Conservation (phyloP, 1,140 invertebrate species). For the Dinoponera quadriceps region DNA sequence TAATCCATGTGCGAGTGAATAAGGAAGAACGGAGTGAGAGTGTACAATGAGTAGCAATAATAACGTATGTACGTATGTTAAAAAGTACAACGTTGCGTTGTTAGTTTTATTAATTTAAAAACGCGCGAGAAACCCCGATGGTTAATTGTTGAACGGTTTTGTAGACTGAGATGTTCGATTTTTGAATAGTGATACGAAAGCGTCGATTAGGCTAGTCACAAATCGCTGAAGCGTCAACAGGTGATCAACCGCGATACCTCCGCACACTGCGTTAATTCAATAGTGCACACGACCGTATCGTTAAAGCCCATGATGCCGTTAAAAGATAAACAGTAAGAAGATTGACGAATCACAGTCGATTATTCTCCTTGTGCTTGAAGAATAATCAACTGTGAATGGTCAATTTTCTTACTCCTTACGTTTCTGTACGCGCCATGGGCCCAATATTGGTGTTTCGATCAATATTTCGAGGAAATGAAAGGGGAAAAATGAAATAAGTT, state of each 20-base stretch:
- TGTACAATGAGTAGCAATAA: slow-evolving; percentile 48
- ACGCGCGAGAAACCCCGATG: slow-evolving; percentile 68
- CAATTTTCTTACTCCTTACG: too few species aligned
- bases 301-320: too few species aligned
- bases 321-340: too few species aligned
- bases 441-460: not conserved
- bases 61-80: slow-evolving; percentile 52
- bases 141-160: slow-evolving; percentile 54
- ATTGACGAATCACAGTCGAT: too few species aligned
- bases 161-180: slow-evolving; percentile 51
- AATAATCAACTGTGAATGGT: too few species aligned
- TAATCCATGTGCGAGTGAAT: slow-evolving; percentile 20
- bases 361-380: too few species aligned
- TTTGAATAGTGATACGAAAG: slow-evolving; percentile 26
- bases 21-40: slow-evolving; percentile 2
- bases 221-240: slow-evolving; percentile 56
- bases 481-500: not conserved
- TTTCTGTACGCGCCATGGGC: not conserved
- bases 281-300: too few species aligned
- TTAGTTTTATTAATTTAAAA: slow-evolving; percentile 75
- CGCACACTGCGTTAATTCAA: too few species aligned
- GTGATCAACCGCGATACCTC: too few species aligned
- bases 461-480: not conserved
- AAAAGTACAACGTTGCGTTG: slow-evolving; percentile 66
- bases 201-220: slow-evolving; percentile 43